Evolutionary conservation across 2,888 invertebrate genomes (phyloP), one percentile per base, ranked within the genome.

Genomic region (Melanotus villosus): DNA sequence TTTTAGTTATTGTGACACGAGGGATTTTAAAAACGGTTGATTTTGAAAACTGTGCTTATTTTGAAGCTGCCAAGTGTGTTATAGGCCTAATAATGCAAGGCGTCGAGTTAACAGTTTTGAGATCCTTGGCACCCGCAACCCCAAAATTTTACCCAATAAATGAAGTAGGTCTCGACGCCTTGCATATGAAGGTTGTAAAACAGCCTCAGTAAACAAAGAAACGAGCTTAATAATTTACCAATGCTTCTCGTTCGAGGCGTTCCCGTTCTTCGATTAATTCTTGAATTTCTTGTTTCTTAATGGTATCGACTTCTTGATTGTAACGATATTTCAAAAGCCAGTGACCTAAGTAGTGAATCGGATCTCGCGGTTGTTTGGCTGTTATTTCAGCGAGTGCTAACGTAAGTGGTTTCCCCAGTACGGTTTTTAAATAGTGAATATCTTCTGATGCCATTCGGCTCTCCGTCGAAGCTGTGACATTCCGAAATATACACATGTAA

Each of bases 311-410:
- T 73, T 87, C 86, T 73, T 85, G 84, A 71, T 83, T 85, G 72
- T 83, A 86, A 32, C 84, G 80, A 76, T 85, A 87, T 78, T 86
- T 85, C 67, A 85, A 82, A n/a, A 87, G 77, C 86, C 86, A 87
- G 73, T 85, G 85, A 2, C 82, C 87, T 21, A 87, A 76, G 72
- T 86, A 87, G 73, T 84, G 83, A n/a, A 87, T 83, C 0, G 87
- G 87, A 77, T 87, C 86, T 50, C 77, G 70, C 1, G 87, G 87
- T 72, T 85, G 84, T 69, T 83, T 84, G 0, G 83, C 80, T 0
- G 84, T 81, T 43, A 87, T 83, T 76, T 87, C 86, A 1, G 85
- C 84, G 60, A 87, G 71, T 3, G 85, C 87, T 59, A 85, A 74
- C 23, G 83, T 82, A 57, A 87, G 73, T 1, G 86, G 84, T 52